Conservation (phyloP, 2,797 vertebrate genomes). For the Passerculus sandwichensis region DNA sequence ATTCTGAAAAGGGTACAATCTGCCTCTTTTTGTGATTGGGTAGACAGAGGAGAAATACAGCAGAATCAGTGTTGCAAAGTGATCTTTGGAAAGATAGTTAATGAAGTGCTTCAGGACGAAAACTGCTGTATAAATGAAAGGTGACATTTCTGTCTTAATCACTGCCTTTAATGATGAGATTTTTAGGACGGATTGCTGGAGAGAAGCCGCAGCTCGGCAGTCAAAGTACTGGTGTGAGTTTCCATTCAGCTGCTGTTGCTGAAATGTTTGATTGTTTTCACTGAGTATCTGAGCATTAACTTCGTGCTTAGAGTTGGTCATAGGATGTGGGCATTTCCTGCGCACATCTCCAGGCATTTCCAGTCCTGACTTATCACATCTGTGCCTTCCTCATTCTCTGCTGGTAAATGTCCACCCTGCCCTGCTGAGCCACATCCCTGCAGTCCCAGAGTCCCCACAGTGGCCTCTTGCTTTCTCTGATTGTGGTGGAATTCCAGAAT, state of each 20-base stretch:
- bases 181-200: neutral
- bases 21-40: constrained; percentile 21
- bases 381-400: neutral
- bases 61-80: constrained; percentile 7
- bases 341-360: neutral
- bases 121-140: neutral
- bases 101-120: constrained; percentile 55
- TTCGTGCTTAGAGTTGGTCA: neutral
- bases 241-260: neutral
- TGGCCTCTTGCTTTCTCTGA: neutral
- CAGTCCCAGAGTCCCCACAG: neutral
- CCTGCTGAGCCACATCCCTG: neutral
- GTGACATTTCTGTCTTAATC: constrained; percentile 50
- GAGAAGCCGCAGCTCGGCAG: neutral
- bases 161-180: constrained; percentile 12
- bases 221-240: neutral
- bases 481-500: neutral
- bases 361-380: neutral
- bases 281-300: neutral
- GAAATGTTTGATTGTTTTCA: neutral
- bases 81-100: constrained; percentile 48
- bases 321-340: neutral
- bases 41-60: constrained; percentile 30
- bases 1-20: constrained; percentile 44
- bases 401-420: neutral